Base-by-base conservation (phyloP, 2,113 vertebrate genomes). In the Sylvia atricapilla region DNA sequence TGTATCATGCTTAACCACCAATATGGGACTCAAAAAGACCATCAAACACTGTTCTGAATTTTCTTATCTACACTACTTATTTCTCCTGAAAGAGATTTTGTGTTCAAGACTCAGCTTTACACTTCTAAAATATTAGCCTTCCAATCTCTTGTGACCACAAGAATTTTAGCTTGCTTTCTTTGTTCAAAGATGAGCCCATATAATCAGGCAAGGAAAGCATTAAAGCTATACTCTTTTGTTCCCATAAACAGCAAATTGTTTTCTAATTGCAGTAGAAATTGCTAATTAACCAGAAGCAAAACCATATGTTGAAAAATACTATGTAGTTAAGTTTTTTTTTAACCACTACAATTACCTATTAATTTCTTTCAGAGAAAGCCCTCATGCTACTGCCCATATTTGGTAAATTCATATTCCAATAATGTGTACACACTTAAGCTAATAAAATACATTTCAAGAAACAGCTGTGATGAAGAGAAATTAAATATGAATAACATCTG, bases 271-370 rank as follows among this genome's bases (percentile, higher is more conserved):
- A 95, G n/a, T 31, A 86, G 56, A 95, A 95, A 74, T 39, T 78
- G 41, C n/a, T 95, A 87, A 89, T 84, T 80, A 90, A 70, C 25
- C 66, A 93, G n/a, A 94, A 91, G 41, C 16, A 93, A 95, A 95
- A 44, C 56, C n/a, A 9, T 70, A 77, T 77, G 84, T 50, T 83
- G n/a, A 79, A 78, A 84, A 81, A 85, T 28, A 35, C 41, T 15
- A 2, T 20, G 6, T 11, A 25, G 16, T 69, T 59, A 58, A 22
- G 3, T 9, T 23, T 59, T 53, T 58, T 55, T 39, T 62, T 9
- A 56, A 49, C 27, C 16, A 53, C 41, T 58, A 23, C 21, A 92
- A 64, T 93, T 69, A 63, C 31, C 28, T 63, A 50, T 62, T 84
- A 15, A 87, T 91, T 81, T 88, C 3, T 85, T 91, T 58, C 25